Conservation (phyloP, 2,888 invertebrate genomes). For the Rhagophthalmus giganteus region DNA sequence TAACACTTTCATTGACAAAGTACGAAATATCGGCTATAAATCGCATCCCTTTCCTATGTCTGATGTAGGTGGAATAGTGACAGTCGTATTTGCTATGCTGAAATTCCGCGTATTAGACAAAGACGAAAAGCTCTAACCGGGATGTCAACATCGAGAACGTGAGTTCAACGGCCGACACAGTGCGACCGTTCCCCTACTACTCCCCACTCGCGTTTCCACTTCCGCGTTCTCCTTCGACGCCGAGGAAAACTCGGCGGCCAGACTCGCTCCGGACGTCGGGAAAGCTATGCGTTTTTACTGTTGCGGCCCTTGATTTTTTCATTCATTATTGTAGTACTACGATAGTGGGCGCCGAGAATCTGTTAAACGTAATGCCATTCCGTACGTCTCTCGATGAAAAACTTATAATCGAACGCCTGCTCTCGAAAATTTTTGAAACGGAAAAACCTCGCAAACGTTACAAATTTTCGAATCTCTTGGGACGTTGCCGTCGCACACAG, state of each 20-base stretch:
- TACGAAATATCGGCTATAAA: conserved; percentile 7
- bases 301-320: no score
- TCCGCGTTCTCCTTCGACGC: conserved; percentile 25
- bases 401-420: no score
- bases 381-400: no score
- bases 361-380: no score
- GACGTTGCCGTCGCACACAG: no score
- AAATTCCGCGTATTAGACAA: conserved; percentile 15
- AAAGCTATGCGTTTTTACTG: not conserved
- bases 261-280: conserved; percentile 1
- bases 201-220: conserved; percentile 30
- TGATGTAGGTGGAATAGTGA: conserved; percentile 26
- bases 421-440: no score
- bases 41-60: conserved; percentile 22
- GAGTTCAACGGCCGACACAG: conserved; percentile 53
- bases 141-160: conserved; percentile 53
- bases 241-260: conserved; percentile 18
- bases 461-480: no score
- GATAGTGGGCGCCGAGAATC: no score
- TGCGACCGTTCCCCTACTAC: conserved; percentile 47
- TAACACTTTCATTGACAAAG: conserved; percentile 25
- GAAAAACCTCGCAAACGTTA: no score
- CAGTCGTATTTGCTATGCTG: conserved; percentile 2
- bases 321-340: no score
- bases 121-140: conserved; percentile 42